Conservation (phyloP, 2,797 vertebrate genomes). For the Glyptemys insculpta region DNA sequence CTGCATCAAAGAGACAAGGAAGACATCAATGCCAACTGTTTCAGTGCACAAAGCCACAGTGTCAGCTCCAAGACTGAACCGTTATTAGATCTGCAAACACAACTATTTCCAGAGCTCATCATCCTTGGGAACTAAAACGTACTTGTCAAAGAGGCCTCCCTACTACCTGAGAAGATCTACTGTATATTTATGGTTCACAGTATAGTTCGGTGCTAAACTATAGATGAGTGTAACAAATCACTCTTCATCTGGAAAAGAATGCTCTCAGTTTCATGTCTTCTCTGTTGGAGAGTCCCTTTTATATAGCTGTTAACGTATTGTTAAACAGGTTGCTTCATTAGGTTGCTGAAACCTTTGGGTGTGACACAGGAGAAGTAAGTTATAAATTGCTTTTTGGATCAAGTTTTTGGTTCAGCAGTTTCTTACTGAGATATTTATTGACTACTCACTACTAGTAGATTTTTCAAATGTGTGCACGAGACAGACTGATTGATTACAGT, state of each 20-base stretch:
- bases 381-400: constrained; percentile 43
- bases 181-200: background rate
- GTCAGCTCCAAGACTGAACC: constrained; percentile 28
- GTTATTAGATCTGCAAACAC: background rate
- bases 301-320: constrained; percentile 10
- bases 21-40: constrained; percentile 46
- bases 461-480: background rate
- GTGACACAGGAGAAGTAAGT: constrained; percentile 4
- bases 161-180: constrained; percentile 54
- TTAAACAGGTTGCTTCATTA: constrained; percentile 38
- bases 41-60: background rate
- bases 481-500: constrained; percentile 1
- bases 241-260: constrained; percentile 37
- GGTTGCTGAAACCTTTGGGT: constrained; percentile 24
- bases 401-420: constrained; percentile 34
- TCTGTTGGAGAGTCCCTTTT: constrained; percentile 35
- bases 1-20: constrained; percentile 51
- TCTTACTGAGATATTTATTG: constrained; percentile 51
- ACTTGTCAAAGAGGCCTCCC: constrained; percentile 41
- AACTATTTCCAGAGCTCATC: constrained; percentile 29
- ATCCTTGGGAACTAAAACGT: constrained; percentile 9
- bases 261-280: constrained; percentile 25
- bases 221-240: constrained; percentile 24
- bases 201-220: constrained; percentile 41
- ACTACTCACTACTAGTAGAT: background rate